phyloP scores from a whole-genome alignment of 1,140 invertebrate genomes.

The Philotrypesis tridentata region DNA sequence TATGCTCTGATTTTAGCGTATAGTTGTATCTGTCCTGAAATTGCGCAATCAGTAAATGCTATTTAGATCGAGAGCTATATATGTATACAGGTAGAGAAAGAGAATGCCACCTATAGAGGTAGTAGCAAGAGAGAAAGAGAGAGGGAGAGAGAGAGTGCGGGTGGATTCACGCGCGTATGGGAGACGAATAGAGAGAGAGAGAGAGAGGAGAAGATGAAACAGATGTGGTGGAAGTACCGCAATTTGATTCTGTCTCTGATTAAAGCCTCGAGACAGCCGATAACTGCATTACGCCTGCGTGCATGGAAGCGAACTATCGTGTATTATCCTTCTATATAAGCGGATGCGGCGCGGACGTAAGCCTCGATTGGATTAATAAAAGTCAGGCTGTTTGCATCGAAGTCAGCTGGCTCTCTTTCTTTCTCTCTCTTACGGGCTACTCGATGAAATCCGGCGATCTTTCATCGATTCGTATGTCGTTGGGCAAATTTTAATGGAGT shows the following conservation, averaged over 20 bases:
- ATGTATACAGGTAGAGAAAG: neutral
- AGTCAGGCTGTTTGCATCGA: neutral
- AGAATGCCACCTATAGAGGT: neutral
- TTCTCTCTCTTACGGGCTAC: too few species aligned
- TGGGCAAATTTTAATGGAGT: too few species aligned
- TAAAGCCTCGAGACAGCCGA: conserved; percentile 37
- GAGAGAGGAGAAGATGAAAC: conserved; percentile 9
- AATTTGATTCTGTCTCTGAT: conserved; percentile 36
- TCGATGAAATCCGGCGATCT: too few species aligned
- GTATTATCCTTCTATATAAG: conserved; percentile 24
- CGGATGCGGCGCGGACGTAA: neutral
- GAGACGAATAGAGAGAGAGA: conserved; percentile 13
- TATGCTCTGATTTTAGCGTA: neutral
- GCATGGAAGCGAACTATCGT: neutral
- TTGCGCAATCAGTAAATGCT: neutral
- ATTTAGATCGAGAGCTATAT: conserved; percentile 5
- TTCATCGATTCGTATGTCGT: too few species aligned
- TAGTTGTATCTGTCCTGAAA: neutral
- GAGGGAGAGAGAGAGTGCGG: neutral
- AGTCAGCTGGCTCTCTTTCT: neutral
- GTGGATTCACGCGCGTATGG: neutral
- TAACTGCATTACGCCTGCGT: neutral
- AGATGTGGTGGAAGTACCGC: conserved; percentile 32
- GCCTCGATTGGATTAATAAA: conserved; percentile 19
- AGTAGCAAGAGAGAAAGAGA: neutral